These are phyloP conservation scores for Leucophenga maculata DNA, from an alignment of 2,888 invertebrate genomes.

Conservation along the genomic window DNA sequence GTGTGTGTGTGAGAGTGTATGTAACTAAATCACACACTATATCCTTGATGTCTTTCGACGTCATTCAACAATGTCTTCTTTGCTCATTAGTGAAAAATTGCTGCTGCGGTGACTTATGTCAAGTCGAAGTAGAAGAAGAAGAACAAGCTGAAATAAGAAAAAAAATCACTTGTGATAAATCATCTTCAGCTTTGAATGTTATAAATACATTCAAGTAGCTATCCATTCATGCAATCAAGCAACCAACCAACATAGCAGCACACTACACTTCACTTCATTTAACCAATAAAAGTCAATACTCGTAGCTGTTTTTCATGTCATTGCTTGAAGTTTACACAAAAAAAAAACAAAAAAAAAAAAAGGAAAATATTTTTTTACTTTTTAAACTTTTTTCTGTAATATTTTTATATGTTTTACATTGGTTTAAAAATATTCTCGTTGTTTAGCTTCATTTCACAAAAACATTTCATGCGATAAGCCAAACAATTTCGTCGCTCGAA, in stretches of 20 bases:
- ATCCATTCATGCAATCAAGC: no score
- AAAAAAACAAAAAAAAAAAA: not conserved
- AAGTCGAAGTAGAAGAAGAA: constrained; percentile 17
- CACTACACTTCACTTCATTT: not conserved
- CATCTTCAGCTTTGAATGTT: constrained; percentile 11
- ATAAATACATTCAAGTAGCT: not conserved
- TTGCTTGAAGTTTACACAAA: not conserved
- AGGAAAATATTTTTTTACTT: not conserved
- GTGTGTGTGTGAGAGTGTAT: not conserved
- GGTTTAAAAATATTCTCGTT: not conserved
- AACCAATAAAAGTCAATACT: constrained; percentile 7
- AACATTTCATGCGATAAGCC: constrained; percentile 43
- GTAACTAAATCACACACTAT: not conserved
- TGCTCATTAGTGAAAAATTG: constrained; percentile 65
- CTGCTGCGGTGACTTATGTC: constrained; percentile 64
- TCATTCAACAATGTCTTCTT: constrained; percentile 31
- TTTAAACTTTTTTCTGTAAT: not conserved
- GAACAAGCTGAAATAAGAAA: no score
- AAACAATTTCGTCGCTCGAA: constrained; percentile 52
- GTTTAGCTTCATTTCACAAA: constrained; percentile 22
- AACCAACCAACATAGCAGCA: no score
- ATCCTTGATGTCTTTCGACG: not conserved
- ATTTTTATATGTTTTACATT: not conserved
- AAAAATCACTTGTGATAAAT: constrained; percentile 18
- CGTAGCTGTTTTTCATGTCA: not conserved